Percentiles rank a stretch among this genome's conserved stretches.
Conservation (phyloP, 2,888 invertebrate genomes). For the Nycteola revayana region DNA sequence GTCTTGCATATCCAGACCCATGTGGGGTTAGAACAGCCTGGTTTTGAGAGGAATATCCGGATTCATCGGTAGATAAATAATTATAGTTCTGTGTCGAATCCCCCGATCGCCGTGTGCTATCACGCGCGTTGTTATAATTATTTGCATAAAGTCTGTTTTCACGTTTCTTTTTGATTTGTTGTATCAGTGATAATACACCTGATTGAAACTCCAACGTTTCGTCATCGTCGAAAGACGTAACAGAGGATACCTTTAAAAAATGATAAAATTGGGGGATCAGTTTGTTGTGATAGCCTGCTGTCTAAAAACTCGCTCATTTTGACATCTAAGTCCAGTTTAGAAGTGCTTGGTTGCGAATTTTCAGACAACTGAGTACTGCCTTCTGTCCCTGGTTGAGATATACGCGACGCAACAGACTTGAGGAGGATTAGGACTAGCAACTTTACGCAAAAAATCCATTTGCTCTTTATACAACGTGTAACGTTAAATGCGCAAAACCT, state of each 20-base stretch:
- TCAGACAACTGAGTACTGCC: too few species aligned
- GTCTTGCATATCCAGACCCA: too few species aligned
- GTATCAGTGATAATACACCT: conserved; percentile 14
- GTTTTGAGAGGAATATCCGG: too few species aligned
- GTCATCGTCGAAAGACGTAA: conserved; percentile 14
- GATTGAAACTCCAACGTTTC: conserved; percentile 17
- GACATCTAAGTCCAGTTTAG: conserved; percentile 15
- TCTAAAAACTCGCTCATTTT: conserved; percentile 14
- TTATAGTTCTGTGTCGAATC: too few species aligned
- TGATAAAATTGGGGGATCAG: neutral
- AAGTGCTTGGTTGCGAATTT: conserved; percentile 18
- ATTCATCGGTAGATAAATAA: too few species aligned
- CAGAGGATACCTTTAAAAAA: conserved; percentile 1
- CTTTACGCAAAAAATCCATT: conserved; percentile 17
- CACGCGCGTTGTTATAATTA: too few species aligned
- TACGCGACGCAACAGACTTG: conserved; percentile 6
- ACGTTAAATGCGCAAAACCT: too few species aligned
- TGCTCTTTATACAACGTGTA: too few species aligned
- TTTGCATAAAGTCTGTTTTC: too few species aligned
- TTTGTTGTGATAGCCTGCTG: conserved; percentile 3
- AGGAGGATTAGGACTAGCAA: conserved; percentile 12
- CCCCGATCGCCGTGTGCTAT: too few species aligned
- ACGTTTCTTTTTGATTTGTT: too few species aligned
- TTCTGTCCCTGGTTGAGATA: neutral
- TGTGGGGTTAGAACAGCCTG: too few species aligned